Conservation (phyloP, 23 tunicate genomes). For the Aplidium turbinatum region DNA sequence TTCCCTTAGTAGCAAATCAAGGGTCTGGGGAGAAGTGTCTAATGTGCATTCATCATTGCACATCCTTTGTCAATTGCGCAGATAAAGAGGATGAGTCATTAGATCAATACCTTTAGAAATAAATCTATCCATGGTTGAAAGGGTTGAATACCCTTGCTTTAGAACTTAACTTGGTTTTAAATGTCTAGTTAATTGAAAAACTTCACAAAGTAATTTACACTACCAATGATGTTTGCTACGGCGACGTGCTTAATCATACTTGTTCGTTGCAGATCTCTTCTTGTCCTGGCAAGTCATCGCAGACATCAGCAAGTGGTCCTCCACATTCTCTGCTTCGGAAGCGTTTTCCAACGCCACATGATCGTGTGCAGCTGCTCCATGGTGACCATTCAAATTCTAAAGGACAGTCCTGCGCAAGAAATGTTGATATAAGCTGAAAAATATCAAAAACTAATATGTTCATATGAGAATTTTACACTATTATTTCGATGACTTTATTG, state of each 20-base stretch:
- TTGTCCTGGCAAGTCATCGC: constrained; percentile 54
- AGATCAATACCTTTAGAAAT: no score
- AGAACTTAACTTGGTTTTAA: no score
- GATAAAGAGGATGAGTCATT: no score
- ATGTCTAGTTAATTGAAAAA: no score
- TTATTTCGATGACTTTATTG: neutral
- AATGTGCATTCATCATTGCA: no score
- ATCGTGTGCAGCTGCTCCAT: constrained; percentile 50
- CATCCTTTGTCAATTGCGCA: no score
- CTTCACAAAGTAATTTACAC: neutral
- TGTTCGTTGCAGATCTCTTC: constrained; percentile 60
- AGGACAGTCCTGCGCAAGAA: constrained; percentile 26
- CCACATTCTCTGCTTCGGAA: constrained; percentile 35
- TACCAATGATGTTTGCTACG: neutral
- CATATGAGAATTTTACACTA: neutral
- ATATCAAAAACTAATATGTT: neutral
- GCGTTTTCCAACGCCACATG: constrained; percentile 52
- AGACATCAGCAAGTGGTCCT: neutral
- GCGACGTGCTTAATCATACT: neutral
- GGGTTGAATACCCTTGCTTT: no score
- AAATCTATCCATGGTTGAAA: no score
- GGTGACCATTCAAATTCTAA: constrained; percentile 38
- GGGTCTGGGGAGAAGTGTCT: no score
- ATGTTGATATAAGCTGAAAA: neutral
- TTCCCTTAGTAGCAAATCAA: no score